These are phyloP conservation scores for Scytalopus superciliaris DNA, from an alignment of 2,113 vertebrate genomes.

Conservation along the genomic window DNA sequence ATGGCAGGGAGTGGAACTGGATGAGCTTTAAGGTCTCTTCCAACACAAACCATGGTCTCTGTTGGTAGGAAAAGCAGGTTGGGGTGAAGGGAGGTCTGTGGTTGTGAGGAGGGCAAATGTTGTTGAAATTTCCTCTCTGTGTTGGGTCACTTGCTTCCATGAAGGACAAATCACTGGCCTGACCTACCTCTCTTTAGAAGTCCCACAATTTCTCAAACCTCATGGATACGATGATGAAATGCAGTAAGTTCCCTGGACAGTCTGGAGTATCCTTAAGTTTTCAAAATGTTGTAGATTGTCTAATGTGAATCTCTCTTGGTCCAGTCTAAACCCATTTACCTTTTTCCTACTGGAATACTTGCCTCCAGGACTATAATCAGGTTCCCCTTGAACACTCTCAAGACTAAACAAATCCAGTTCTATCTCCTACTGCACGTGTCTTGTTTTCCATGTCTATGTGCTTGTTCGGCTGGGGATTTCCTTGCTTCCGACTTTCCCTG, in stretches of 20 bases:
- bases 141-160: neutral
- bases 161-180: neutral
- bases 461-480: neutral
- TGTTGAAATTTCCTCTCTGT: neutral
- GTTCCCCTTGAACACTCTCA: neutral
- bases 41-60: neutral
- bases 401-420: neutral
- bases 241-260: neutral
- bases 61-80: neutral
- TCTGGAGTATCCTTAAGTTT: neutral
- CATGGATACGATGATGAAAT: accelerated
- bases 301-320: neutral
- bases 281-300: neutral
- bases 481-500: neutral
- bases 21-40: neutral
- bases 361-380: neutral
- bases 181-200: neutral
- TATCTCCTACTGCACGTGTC: neutral
- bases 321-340: neutral
- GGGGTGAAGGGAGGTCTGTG: neutral
- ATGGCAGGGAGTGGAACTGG: neutral
- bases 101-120: neutral
- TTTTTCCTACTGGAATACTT: neutral
- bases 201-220: neutral
- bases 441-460: neutral